These are phyloP conservation scores for Aricia agestis DNA, from an alignment of 1,140 invertebrate genomes.

Conservation along the genomic window DNA sequence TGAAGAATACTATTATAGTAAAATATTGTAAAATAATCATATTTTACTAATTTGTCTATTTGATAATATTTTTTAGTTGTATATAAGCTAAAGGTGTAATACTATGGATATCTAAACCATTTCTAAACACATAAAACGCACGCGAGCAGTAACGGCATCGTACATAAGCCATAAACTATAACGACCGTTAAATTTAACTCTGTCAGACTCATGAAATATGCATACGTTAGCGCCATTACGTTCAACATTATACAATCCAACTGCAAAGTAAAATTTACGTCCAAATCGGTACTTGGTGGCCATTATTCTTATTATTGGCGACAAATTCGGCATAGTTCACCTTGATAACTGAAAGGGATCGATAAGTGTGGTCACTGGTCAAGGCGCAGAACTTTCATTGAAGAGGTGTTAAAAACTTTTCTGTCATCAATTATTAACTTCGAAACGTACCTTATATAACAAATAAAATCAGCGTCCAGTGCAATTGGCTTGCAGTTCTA, in stretches of 20 bases:
- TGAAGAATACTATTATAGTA: no score
- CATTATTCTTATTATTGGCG: background rate
- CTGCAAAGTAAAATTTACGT: background rate
- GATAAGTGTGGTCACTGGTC: background rate
- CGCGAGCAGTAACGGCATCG: background rate
- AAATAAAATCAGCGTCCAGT: no score
- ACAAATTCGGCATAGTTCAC: background rate
- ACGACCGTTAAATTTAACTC: background rate
- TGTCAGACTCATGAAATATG: slow-evolving; percentile 6
- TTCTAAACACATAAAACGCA: background rate
- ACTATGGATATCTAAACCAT: background rate
- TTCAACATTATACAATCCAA: background rate
- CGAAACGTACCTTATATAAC: no score
- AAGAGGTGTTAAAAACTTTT: no score
- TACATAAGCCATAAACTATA: background rate
- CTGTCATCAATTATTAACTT: no score
- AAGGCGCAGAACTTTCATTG: no score
- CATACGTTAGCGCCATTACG: background rate
- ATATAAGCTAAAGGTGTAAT: no score
- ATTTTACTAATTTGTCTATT: no score
- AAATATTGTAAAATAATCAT: no score
- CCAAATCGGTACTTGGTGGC: background rate
- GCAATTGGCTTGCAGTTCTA: no score
- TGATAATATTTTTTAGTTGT: no score
- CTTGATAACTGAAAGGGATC: background rate